Percentiles rank a stretch among this genome's conserved stretches.
phyloP scores from a whole-genome alignment of 2,888 invertebrate species.

The Dioctria linearis region DNA sequence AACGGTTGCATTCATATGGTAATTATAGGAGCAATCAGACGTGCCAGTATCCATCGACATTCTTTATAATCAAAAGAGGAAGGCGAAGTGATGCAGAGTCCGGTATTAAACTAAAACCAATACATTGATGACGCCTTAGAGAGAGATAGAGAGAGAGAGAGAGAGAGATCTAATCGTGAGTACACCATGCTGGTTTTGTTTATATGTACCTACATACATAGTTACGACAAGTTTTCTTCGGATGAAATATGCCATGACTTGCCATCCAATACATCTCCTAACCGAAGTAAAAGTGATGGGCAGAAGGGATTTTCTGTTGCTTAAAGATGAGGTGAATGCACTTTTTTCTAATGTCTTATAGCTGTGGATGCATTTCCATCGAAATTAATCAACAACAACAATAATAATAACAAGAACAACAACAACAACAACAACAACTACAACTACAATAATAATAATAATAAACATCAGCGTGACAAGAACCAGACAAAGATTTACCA shows the following conservation, averaged over 20 bases:
- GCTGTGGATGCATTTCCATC: conserved; percentile 44
- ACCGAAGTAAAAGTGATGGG: conserved; percentile 33
- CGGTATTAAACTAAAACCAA: conserved; percentile 32
- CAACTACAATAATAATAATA: not conserved
- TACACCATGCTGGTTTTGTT: conserved; percentile 22
- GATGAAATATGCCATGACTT: conserved; percentile 14
- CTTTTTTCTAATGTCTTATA: conserved; percentile 45
- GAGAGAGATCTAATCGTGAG: not conserved
- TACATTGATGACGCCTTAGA: not conserved
- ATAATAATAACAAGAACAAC: not conserved
- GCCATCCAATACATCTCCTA: not conserved
- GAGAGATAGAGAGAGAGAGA: not conserved
- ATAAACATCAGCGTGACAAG: conserved; percentile 29
- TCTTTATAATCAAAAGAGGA: conserved; percentile 20
- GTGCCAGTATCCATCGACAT: conserved; percentile 43
- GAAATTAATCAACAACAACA: not conserved
- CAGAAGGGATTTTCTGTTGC: conserved; percentile 42
- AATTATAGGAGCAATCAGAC: conserved; percentile 49
- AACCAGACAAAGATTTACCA: conserved; percentile 37
- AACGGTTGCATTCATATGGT: conserved; percentile 46
- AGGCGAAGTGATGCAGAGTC: conserved; percentile 17
- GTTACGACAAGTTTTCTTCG: conserved; percentile 41
- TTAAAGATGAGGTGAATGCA: conserved; percentile 29
- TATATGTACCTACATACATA: too few species aligned
- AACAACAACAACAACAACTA: too few species aligned